Evolutionary conservation across 2,888 invertebrate species (phyloP).

Genomic region (Agonopterix subpropinquella): DNA sequence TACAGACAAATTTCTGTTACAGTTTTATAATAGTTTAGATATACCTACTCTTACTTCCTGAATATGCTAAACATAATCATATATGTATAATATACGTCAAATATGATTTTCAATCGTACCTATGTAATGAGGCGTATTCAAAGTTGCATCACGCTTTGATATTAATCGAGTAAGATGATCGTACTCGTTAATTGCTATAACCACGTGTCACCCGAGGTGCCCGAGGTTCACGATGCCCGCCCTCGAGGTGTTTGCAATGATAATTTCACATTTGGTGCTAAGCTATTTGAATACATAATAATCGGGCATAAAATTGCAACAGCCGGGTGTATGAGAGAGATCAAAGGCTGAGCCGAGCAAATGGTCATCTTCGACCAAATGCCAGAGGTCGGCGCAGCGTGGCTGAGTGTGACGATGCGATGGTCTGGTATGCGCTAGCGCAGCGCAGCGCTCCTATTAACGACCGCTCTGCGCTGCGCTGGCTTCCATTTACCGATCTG

Average conservation of each 20-base stretch:
- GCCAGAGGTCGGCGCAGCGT: constrained; percentile 47
- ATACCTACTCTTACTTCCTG: no score
- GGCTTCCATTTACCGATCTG: constrained; percentile 13
- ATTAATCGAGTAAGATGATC: no score
- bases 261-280: constrained; percentile 50
- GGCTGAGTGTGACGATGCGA: constrained; percentile 20
- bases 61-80: no score
- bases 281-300: constrained; percentile 41
- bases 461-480: constrained; percentile 16
- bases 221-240: constrained; percentile 28
- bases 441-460: constrained; percentile 36
- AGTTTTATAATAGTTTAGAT: no score
- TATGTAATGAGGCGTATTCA: background rate
- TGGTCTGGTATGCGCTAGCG: constrained; percentile 47
- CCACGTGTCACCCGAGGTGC: constrained; percentile 27
- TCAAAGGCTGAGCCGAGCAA: constrained; percentile 54
- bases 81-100: no score
- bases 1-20: no score
- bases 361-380: constrained; percentile 60
- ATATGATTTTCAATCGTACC: no score
- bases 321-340: constrained; percentile 43
- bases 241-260: constrained; percentile 27
- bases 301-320: constrained; percentile 59
- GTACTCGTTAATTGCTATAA: constrained; percentile 31
- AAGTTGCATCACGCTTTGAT: no score